Conservation (phyloP, 53 echinoderm and acorn worm genomes). For the Antedon mediterranea region DNA sequence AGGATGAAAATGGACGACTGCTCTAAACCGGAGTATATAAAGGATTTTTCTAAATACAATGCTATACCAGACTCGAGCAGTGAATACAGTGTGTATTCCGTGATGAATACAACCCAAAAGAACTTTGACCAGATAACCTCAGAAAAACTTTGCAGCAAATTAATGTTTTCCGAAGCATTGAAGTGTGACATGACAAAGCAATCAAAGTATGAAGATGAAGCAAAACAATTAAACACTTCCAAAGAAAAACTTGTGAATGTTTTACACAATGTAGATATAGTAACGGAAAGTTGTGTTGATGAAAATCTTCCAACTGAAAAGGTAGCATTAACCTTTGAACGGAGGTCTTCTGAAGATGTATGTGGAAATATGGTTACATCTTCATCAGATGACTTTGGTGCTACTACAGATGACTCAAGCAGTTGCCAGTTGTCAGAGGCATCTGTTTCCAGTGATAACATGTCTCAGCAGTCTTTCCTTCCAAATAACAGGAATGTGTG, state of each 20-base stretch:
- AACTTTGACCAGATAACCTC: not conserved
- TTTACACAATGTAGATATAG: not conserved
- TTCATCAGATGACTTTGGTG: not conserved
- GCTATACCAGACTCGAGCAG: constrained; percentile 15
- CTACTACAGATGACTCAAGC: not conserved
- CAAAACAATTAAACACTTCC: not conserved
- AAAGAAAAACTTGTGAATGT: not conserved
- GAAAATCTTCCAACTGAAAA: not conserved
- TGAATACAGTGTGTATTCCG: not conserved
- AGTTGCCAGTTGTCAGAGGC: not conserved
- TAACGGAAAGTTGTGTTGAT: not conserved
- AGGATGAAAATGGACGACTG: constrained; percentile 89
- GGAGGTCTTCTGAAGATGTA: not conserved
- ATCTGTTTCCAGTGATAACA: not conserved
- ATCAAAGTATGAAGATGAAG: not conserved
- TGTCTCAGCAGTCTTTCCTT: not conserved
- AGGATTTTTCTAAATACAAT: constrained; percentile 56
- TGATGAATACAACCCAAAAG: not conserved
- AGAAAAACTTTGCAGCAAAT: not conserved
- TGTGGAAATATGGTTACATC: not conserved
- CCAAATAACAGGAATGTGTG: constrained; percentile 2
- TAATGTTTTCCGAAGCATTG: not conserved
- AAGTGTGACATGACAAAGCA: not conserved
- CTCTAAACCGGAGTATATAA: constrained; percentile 32
- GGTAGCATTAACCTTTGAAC: not conserved